A percentile compares a stretch with the other conserved stretches of the same genome.
phyloP scores from a whole-genome alignment of 2,888 invertebrate species.

The Orchesella flavescens region DNA sequence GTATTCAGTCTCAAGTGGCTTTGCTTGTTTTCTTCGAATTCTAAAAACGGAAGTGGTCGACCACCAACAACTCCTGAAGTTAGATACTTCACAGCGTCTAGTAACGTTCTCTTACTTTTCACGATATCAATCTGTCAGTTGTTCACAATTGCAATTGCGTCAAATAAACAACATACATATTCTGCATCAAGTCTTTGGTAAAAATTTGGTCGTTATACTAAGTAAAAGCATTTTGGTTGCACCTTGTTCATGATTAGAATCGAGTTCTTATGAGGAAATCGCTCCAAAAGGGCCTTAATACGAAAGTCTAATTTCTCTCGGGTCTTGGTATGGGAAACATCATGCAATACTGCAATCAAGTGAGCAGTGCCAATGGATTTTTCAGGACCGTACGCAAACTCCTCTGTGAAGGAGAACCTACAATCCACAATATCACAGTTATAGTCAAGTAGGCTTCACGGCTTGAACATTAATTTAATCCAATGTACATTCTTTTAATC shows the following conservation, averaged over 20 bases:
- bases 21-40: conserved; percentile 34
- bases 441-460: background rate
- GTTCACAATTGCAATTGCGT: too few relatives aligned
- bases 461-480: too few relatives aligned
- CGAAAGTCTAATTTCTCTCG: conserved; percentile 82
- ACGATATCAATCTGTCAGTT: conserved; percentile 81
- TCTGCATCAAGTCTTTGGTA: background rate
- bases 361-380: conserved; percentile 82
- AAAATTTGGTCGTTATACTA: too few relatives aligned
- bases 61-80: conserved; percentile 77
- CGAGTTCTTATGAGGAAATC: too few relatives aligned
- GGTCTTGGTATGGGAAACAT: conserved; percentile 83
- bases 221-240: conserved; percentile 71
- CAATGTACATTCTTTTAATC: too few relatives aligned
- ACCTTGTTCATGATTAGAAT: conserved; percentile 94
- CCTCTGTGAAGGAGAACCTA: conserved; percentile 78
- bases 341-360: conserved; percentile 89
- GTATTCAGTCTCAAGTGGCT: conserved; percentile 38
- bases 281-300: conserved; percentile 79
- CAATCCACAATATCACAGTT: conserved; percentile 63
- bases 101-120: conserved; percentile 82
- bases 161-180: conserved; percentile 20
- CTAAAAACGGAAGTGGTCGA: conserved; percentile 53
- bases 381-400: conserved; percentile 79
- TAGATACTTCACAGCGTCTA: conserved; percentile 82